Evolutionary conservation across 2,797 vertebrate species (phyloP), one percentile per base, ranked within the genome.

Genomic region (Salarias fasciatus): DNA sequence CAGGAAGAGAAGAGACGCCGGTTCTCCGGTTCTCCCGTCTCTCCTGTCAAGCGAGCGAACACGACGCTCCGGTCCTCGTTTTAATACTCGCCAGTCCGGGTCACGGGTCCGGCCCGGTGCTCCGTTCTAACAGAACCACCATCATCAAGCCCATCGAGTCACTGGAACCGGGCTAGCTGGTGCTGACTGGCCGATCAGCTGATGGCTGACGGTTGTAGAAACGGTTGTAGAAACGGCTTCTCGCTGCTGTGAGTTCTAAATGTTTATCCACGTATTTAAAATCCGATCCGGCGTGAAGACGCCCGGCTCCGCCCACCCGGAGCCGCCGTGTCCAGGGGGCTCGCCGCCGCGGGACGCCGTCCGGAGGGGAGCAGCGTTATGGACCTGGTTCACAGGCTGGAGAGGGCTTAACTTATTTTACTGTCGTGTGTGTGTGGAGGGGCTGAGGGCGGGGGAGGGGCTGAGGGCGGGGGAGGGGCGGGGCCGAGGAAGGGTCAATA

Each of bases 331-430:
- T 28, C 8, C 33, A 33, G 9, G 18, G 5, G 40, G 36, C 35
- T 37, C 10, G 54, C 28, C 13, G 8, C 12, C 2, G 3, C 8
- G 33, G 8, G 57, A 41, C 5, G 42, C 31, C 52, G 74, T 24
- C 77, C 53, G 45, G 9, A 15, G 46, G 57, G 63, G 50, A 43
- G 45, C 62, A 38, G 29, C 59, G 77, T 83, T 81, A 86, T 83
- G 83, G 72, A 84, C 82, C 80, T 88, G 89, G 84, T 88, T 84
- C 82, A 91, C 86, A 89, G 89, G 84, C 77, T 53, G 35, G 53
- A 57, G 40, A 2, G 75, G 61, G 29, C 42, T 77, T 89, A 81
- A 88, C 51, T 87, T 85, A 59, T 88, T 88, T 74, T 69, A 82
- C 53, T 86, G 82, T 82, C 75, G 72, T 41, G 31, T 46, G n/a